Conservation (phyloP, 2,113 vertebrate species). For the Prietella phreatophila region DNA sequence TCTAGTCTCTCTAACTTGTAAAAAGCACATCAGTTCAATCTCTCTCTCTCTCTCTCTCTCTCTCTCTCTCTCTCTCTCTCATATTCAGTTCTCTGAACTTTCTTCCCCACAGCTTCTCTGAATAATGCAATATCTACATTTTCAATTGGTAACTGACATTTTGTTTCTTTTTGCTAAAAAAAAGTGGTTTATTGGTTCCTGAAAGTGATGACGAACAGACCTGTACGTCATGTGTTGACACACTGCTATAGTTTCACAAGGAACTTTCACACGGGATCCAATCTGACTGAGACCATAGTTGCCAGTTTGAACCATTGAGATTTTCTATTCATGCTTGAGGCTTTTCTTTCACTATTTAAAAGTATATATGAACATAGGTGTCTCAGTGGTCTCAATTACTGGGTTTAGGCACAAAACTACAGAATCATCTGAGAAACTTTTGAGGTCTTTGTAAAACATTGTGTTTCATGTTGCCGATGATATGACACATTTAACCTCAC, state of each 20-base stretch:
- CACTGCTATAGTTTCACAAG: neutral
- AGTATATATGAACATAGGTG: neutral
- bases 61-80: too few relatives aligned
- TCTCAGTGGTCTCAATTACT: neutral
- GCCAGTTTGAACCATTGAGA: neutral
- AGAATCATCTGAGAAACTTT: neutral
- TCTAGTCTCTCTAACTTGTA: neutral
- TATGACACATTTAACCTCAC: neutral
- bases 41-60: neutral
- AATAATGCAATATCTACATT: neutral
- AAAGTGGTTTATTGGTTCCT: neutral
- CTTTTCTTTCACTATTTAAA: neutral
- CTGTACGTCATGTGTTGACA: neutral
- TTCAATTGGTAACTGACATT: neutral
- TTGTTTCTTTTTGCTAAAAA: neutral
- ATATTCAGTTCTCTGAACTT: too few relatives aligned
- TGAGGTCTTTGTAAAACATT: neutral
- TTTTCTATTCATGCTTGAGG: neutral
- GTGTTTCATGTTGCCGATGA: neutral
- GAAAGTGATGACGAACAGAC: constrained; percentile 4
- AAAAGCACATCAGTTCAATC: neutral
- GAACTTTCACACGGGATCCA: neutral
- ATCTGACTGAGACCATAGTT: neutral
- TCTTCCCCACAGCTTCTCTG: neutral
- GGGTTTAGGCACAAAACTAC: neutral